A percentile compares a stretch with the other conserved stretches of the same genome.
Evolutionary conservation across 2,797 vertebrate species (phyloP).

Genomic region (Lagorchestes hirsutus): DNA sequence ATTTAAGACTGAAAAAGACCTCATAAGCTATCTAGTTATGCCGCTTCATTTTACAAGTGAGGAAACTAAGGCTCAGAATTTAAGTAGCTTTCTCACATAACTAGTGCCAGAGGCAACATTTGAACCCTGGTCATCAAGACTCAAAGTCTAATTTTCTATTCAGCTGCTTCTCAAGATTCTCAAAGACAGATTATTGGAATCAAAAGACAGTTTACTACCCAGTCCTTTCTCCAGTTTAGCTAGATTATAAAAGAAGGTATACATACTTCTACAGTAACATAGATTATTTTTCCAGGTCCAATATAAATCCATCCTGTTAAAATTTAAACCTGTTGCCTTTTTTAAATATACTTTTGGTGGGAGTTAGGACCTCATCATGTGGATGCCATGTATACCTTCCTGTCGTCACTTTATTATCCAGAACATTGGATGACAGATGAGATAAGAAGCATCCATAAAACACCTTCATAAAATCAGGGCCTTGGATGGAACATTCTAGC

Average conservation of each 20-base stretch:
- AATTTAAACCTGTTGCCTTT: neutral
- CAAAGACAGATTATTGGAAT: neutral
- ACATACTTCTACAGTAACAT: neutral
- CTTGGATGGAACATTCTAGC: neutral
- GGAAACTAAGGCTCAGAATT: neutral
- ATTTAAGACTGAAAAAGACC: neutral
- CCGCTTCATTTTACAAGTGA: neutral
- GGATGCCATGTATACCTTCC: neutral
- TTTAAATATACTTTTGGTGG: neutral
- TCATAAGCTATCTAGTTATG: neutral
- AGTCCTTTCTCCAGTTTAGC: neutral
- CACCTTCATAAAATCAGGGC: slow-evolving; percentile 23
- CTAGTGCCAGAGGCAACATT: neutral
- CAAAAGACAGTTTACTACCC: neutral
- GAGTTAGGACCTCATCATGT: neutral
- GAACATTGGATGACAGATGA: slow-evolving; percentile 7
- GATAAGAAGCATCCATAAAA: slow-evolving; percentile 22
- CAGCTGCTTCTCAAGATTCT: neutral
- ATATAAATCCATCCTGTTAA: neutral
- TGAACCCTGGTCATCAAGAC: neutral
- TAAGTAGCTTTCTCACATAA: neutral
- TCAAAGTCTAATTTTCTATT: neutral
- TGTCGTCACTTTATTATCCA: neutral
- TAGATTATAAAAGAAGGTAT: neutral
- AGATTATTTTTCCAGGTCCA: neutral